Base-by-base conservation (phyloP, 2,888 invertebrate genomes). In the Pammene aurita region DNA sequence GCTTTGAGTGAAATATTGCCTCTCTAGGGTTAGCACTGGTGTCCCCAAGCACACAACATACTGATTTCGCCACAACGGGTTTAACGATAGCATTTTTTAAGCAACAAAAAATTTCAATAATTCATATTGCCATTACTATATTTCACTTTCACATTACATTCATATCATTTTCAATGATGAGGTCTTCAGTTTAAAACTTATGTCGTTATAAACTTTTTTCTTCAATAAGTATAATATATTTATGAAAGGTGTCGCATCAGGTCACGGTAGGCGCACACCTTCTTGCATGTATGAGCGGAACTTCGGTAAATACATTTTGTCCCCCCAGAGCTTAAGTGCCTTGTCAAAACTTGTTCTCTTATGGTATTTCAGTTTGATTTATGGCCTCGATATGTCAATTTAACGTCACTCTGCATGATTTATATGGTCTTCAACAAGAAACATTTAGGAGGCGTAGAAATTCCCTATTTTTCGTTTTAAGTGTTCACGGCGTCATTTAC, bases 361-460 rank as follows among this genome's bases (percentile, higher is more conserved):
- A 84, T 82, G 86, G 81, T 81, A 85, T 84, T 84, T 85, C 83
- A 82, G 78, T 88, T 86, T 90, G 90, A 91, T 90, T 89, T 90
- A 90, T 89, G 90, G 84, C 87, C 82, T 87, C 84, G 86, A 90
- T 89, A 86, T 88, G 88, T 88, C 90, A 88, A 89, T 89, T 89
- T 87, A 81, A 84, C 84, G 90, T 90, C 88, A 90, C 82, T 86
- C 87, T 78, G 76, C 80, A 86, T 90, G 90, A 90, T 90, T 90
- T 88, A 90, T 90, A 85, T 83, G 87, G 84, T 84, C 85, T 88
- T 87, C 83, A 82, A 78, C 82, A 80, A 62, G 81, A 80, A 83
- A 80, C 80, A 80, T 81, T 65, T 52, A 50, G 80, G 76, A 55
- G 46, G 57, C 48, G 55, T 26, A 42, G 58, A 66, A 58, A 55